Conservation (phyloP, 2,888 invertebrate species). For the Tenthredo amoena region DNA sequence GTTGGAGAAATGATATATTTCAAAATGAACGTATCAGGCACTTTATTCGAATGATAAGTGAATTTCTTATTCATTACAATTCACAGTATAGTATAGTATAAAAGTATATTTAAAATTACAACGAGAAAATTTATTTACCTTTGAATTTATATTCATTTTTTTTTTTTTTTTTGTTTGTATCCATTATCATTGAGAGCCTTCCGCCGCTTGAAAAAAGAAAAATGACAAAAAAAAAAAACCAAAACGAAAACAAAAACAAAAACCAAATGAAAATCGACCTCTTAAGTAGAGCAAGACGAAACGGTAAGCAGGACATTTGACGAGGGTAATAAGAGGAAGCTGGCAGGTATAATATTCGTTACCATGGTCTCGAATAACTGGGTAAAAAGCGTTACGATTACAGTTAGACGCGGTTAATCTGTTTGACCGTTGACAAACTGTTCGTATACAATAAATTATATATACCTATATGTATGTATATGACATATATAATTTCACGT, state of each 20-base stretch:
- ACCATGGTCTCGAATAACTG: conserved; percentile 45
- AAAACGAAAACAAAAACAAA: background rate
- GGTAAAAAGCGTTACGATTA: conserved; percentile 45
- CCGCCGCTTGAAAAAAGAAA: background rate
- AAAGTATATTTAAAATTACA: too few species aligned
- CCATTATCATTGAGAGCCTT: too few species aligned
- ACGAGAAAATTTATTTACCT: too few species aligned
- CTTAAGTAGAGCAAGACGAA: conserved; percentile 46
- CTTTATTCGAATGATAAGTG: too few species aligned
- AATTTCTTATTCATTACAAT: too few species aligned
- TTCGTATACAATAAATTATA: background rate
- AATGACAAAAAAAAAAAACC: background rate
- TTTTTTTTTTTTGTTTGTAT: too few species aligned
- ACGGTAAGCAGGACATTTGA: conserved; percentile 36
- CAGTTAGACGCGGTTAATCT: conserved; percentile 46
- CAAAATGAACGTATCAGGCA: too few species aligned
- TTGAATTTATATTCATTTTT: too few species aligned
- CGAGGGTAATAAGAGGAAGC: background rate
- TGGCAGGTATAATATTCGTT: background rate
- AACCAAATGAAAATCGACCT: conserved; percentile 19
- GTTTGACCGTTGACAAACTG: conserved; percentile 8
- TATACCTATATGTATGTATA: background rate
- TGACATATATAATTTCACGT: background rate
- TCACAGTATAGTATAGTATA: too few species aligned
- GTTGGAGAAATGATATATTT: too few species aligned